These are phyloP conservation scores for Zosterops japonicus DNA, from an alignment of 2,113 vertebrate species.

Conservation along the genomic window DNA sequence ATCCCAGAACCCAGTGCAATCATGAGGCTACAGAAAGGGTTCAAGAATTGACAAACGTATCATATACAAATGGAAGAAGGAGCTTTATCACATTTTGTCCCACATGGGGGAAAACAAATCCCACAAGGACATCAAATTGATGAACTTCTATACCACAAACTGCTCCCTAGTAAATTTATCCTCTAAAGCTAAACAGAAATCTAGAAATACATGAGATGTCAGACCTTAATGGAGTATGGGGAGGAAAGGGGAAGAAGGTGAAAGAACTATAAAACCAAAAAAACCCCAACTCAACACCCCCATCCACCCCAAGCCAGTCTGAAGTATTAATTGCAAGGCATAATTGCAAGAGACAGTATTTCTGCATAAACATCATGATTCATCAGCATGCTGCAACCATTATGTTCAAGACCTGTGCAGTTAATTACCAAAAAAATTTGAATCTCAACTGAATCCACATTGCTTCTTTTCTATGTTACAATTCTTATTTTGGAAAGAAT, in stretches of 20 bases:
- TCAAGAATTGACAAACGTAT: background rate
- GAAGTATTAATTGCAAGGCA: background rate
- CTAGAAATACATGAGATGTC: background rate
- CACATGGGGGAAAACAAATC: background rate
- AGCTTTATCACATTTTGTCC: background rate
- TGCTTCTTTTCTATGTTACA: constrained; percentile 55
- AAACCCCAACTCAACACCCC: background rate
- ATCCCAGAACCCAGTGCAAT: background rate
- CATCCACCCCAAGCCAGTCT: background rate
- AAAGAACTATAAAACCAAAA: background rate
- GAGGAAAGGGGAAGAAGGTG: background rate
- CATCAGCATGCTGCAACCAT: background rate
- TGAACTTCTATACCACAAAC: background rate
- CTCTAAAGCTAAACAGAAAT: background rate
- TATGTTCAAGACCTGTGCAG: background rate
- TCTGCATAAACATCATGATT: constrained; percentile 22
- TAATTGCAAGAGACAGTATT: background rate
- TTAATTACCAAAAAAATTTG: constrained; percentile 17
- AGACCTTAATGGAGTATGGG: background rate
- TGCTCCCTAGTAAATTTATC: background rate
- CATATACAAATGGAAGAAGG: background rate
- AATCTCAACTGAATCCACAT: constrained; percentile 3
- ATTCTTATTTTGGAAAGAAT: constrained; percentile 34
- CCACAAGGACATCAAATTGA: background rate
- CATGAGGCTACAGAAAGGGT: background rate